Base-by-base conservation (phyloP, 2,113 vertebrate species). In the Atherinomorus stipes region DNA sequence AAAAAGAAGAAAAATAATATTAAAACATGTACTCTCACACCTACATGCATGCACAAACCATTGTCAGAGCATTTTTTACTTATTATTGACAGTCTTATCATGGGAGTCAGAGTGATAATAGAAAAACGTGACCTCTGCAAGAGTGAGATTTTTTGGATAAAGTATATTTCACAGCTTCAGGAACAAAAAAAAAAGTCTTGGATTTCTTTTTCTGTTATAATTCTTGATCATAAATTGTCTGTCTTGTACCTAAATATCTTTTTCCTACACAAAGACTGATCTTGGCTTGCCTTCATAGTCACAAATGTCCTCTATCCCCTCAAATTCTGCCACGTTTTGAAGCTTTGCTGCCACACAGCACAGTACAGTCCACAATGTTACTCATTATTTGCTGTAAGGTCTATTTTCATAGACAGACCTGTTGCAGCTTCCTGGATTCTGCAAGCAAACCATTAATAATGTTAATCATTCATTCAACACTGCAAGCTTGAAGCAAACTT, bases 381-480 rank as follows among this genome's bases (percentile, higher is more conserved):
- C 26, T 42, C 16, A 49, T 59, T 63, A 42, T 38, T 18, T 60
- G 25, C 23, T 10, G 4, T 26, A 19, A 31, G 26, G 57, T 67
- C 34, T 72, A 66, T 82, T 79, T 66, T 26, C 47, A 54, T 63
- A 77, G 26, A 52, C 44, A 59, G 52, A 56, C 62, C 22, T 25
- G 1, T n/a, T 69, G n/a, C 26, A 40, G 22, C 31, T 77, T 52
- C 53, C 54, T n/a, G 22, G 23, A 19, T 23, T 31, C 42, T 28
- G 11, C 16, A 6, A 60, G 70, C 49, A 53, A 60, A 50, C 53
- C 54, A 58, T 80, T 70, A 65, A 69, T 22, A 13, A 15, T 26
- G 53, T 84, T 82, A 80, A 83, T 85, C 68, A 79, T 85, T 79
- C 34, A 84, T 54, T 72, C 54, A 54, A 54, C 69, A 25, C 18